These are phyloP conservation scores for Teinopalpus imperialis DNA, from an alignment of 2,888 invertebrate genomes.

Conservation along the genomic window DNA sequence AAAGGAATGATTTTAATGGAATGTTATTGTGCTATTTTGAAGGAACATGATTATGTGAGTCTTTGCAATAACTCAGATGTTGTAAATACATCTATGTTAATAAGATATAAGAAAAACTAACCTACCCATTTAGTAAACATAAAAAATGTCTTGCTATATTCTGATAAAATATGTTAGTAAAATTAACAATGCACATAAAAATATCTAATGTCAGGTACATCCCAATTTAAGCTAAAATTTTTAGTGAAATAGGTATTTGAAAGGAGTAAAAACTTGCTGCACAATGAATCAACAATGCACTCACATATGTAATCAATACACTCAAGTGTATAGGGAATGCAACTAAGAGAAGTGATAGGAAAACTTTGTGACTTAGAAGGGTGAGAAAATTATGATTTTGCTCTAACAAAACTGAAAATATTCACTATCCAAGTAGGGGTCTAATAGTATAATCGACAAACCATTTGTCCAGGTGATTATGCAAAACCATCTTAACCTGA, in stretches of 20 bases:
- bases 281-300: too few species aligned
- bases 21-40: conserved; percentile 26
- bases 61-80: not conserved
- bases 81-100: not conserved
- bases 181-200: conserved; percentile 25
- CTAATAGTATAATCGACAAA: too few species aligned
- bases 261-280: not conserved
- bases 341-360: too few species aligned
- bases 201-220: conserved; percentile 22
- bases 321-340: too few species aligned
- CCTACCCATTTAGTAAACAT: conserved; percentile 9
- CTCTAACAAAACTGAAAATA: too few species aligned
- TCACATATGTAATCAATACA: too few species aligned
- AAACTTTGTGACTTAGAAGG: too few species aligned
- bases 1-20: conserved; percentile 18
- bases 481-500: too few species aligned
- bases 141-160: conserved; percentile 3
- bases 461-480: too few species aligned
- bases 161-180: conserved; percentile 24
- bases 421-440: too few species aligned
- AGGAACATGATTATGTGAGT: conserved; percentile 20
- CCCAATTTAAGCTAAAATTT: conserved; percentile 9
- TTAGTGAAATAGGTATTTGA: not conserved
- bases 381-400: too few species aligned
- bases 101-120: not conserved